Evolutionary conservation across 2,113 vertebrate species (phyloP).

Genomic region (Empidonax alnorum): DNA sequence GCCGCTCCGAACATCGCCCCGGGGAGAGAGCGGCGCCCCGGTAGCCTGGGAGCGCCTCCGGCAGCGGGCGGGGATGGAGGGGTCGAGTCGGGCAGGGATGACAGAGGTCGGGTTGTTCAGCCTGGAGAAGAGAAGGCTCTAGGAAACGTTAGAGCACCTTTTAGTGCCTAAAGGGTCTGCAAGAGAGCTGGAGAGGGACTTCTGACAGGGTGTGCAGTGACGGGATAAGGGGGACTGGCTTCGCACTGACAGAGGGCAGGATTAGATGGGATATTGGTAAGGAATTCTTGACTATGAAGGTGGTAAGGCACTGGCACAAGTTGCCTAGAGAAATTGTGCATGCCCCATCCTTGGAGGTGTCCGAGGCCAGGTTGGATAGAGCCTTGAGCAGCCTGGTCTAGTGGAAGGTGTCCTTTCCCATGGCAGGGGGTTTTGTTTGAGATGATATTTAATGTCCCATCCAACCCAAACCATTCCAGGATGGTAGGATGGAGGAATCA

Average conservation of each 20-base stretch:
- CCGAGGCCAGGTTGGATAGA: accelerated
- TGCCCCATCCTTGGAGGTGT: background rate
- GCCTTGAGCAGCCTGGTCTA: background rate
- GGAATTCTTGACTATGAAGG: background rate
- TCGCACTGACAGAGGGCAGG: background rate
- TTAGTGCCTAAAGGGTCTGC: background rate
- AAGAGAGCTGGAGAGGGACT: background rate
- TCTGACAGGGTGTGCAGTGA: accelerated
- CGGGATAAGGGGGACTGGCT: background rate
- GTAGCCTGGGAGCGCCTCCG: background rate
- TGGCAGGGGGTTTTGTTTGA: background rate
- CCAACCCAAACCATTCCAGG: background rate
- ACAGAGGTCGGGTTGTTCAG: background rate
- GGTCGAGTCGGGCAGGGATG: background rate
- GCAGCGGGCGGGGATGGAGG: background rate
- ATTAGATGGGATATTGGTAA: background rate
- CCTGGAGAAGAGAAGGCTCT: background rate
- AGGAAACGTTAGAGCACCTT: accelerated
- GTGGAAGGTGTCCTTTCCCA: background rate
- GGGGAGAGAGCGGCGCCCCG: background rate
- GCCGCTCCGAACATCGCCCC: background rate
- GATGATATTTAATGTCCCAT: background rate
- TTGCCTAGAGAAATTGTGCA: background rate
- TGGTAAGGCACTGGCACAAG: background rate
- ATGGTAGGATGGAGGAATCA: background rate